These are phyloP conservation scores for Corythoichthys haematopterus DNA, from an alignment of 2,113 vertebrate species.

Conservation along the genomic window DNA sequence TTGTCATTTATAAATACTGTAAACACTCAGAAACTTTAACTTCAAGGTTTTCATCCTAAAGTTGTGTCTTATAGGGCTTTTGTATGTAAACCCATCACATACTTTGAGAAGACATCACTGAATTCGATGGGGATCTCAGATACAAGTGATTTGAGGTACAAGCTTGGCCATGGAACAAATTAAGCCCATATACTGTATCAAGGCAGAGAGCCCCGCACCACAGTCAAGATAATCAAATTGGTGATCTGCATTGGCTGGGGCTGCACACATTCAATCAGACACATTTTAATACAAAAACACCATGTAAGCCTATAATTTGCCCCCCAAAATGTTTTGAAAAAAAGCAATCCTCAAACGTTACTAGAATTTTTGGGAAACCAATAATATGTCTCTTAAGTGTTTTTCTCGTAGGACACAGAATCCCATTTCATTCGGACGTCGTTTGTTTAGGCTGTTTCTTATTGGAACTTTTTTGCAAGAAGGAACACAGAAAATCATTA, in stretches of 20 bases:
- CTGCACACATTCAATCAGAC: background rate
- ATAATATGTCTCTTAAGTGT: constrained; percentile 38
- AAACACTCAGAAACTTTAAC: no score
- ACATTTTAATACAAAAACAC: background rate
- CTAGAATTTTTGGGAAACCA: background rate
- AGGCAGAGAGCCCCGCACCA: no score
- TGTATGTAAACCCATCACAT: no score
- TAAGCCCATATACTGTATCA: background rate
- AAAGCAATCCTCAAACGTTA: background rate
- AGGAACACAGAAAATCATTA: constrained; percentile 63
- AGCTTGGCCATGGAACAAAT: background rate
- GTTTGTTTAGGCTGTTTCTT: constrained; percentile 61
- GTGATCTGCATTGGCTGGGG: background rate
- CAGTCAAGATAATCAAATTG: background rate
- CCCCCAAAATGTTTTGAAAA: background rate
- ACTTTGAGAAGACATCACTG: no score
- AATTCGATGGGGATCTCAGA: no score
- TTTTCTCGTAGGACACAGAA: constrained; percentile 45
- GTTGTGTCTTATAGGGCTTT: no score
- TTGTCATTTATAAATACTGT: no score
- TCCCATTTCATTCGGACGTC: constrained; percentile 63
- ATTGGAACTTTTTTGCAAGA: constrained; percentile 57
- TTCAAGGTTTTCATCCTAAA: no score
- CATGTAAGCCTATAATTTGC: background rate
- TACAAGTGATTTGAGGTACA: background rate